A percentile compares a stretch with the other conserved stretches of the same genome.
These are phyloP conservation scores for Ceratina japonica DNA, from an alignment of 1,140 invertebrate genomes.

Conservation along the genomic window DNA sequence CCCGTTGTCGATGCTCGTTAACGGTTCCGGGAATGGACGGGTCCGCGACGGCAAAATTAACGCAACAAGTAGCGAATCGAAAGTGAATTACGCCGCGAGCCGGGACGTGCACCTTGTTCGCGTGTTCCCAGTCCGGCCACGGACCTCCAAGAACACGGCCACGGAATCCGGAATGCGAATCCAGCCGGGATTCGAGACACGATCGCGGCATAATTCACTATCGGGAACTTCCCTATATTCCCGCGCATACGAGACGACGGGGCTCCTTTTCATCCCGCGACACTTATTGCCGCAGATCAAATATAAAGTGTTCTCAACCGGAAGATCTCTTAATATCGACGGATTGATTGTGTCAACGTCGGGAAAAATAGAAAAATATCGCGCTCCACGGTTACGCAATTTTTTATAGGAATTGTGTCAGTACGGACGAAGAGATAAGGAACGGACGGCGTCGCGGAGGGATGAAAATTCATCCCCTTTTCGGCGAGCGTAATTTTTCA, in stretches of 20 bases:
- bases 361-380: no score
- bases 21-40: neutral
- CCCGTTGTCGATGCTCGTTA: slow-evolving; percentile 6
- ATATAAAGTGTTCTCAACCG: neutral
- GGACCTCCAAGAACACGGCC: slow-evolving; percentile 27
- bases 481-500: slow-evolving; percentile 3
- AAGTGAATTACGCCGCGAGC: slow-evolving; percentile 34
- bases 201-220: slow-evolving; percentile 52
- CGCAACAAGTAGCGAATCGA: slow-evolving; percentile 46
- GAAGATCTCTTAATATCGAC: no score
- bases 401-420: no score
- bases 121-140: slow-evolving; percentile 19
- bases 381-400: no score
- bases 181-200: slow-evolving; percentile 49
- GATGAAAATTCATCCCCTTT: neutral
- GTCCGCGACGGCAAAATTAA: slow-evolving; percentile 18
- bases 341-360: no score
- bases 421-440: neutral
- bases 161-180: slow-evolving; percentile 20
- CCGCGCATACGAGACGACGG: no score
- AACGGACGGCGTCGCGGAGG: no score
- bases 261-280: no score
- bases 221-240: slow-evolving; percentile 29
- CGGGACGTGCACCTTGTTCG: slow-evolving; percentile 31
- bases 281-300: neutral